A percentile compares a stretch with the other conserved stretches of the same genome.
Conservation (phyloP, 2,113 vertebrate genomes). For the Oreocharis arfaki region DNA sequence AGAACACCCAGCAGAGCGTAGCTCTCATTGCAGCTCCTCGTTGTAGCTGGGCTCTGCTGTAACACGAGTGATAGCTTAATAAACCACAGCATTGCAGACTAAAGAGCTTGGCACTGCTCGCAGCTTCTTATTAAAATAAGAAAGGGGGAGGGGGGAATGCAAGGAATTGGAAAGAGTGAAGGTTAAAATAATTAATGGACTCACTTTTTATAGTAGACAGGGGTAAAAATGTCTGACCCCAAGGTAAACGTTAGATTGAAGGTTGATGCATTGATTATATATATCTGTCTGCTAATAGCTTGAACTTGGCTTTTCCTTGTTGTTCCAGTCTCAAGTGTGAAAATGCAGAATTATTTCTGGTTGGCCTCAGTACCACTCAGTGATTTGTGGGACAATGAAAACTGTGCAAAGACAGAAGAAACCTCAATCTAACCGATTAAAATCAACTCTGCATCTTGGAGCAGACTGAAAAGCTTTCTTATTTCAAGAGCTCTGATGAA, state of each 20-base stretch:
- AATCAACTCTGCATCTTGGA: neutral
- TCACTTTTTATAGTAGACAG: neutral
- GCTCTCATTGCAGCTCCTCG: slow-evolving; percentile 7
- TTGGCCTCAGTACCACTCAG: neutral
- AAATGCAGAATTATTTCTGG: neutral
- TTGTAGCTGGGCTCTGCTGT: neutral
- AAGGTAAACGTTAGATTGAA: neutral
- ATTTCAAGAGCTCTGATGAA: neutral
- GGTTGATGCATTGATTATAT: neutral
- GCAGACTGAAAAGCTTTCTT: neutral
- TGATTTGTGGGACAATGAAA: neutral
- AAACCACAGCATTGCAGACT: slow-evolving; percentile 25
- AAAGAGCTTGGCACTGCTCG: neutral
- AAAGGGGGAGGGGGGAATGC: neutral
- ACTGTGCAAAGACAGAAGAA: neutral
- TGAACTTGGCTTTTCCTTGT: neutral
- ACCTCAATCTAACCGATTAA: neutral
- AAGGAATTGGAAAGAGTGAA: neutral
- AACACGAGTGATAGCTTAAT: slow-evolving; percentile 16
- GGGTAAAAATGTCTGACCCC: neutral
- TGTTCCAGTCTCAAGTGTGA: neutral
- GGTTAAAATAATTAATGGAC: neutral
- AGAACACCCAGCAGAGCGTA: neutral
- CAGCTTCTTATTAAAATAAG: neutral
- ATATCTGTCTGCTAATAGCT: neutral